Base-by-base conservation (phyloP, 2,888 invertebrate genomes). In the Limnephilus lunatus region DNA sequence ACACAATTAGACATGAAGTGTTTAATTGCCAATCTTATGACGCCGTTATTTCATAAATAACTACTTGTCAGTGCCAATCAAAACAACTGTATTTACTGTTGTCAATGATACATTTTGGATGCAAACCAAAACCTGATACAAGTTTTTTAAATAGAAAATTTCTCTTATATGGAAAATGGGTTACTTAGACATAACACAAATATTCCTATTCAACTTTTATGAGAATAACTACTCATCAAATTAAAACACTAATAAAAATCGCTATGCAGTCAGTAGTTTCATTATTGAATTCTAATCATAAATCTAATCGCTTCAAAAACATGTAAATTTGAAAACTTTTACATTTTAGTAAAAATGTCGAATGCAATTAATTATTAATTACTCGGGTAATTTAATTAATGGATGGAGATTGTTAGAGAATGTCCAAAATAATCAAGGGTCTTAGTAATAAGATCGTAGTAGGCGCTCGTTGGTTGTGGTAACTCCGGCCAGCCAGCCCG, bases 401-500 rank as follows among this genome's bases (percentile, higher is more conserved):
- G 25, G n/a, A 68, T 68, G 1, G 5, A 5, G 0, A 68, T 25
- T 25, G 68, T 53, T 53, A 19, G 53, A 53, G 19, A 19, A 5
- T 19, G 53, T 68, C 9, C 0, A 68, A 68, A 68, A 68, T n/a
- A 68, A n/a, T 68, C 25, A 25, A 68, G 68, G 68, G 68, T 5
- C 68, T 25, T 25, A 25, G 68, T n/a, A 68, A 68, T 68, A 68
- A n/a, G 68, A 68, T 68, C 68, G 68, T n/a, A 9, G 68, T 68
- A 7, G 68, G 25, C 68, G 2, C 7, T 68, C 25, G 68, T 68
- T n/a, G 5, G 25, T 68, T 25, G 68, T 68, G 68, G 68, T n/a
- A 68, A 25, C 68, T 68, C 5, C 68, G 25, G 25, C 25, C 68
- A n/a, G 68, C 25, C 48, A 86, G 85, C n/a, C 92, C 92, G 90